Evolutionary conservation across 2,113 vertebrate species (phyloP), one percentile per base, ranked within the genome.

Genomic region (Numenius arquata): DNA sequence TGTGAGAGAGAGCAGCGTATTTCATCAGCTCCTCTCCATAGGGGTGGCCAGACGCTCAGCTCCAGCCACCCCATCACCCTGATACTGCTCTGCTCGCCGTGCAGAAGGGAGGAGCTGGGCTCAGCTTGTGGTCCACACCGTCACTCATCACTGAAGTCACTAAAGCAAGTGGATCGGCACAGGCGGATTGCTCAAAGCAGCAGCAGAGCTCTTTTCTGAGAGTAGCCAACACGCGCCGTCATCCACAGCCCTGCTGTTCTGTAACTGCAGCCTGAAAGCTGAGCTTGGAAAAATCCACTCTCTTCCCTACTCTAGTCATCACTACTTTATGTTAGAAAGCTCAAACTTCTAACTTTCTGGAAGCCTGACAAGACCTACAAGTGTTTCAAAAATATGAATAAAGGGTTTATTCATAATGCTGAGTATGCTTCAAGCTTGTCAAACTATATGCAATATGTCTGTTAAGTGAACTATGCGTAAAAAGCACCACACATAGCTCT

Each of bases 201-300:
- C 55, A 73, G 43, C 79, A 70, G 59, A 78, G 62, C 71, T 61
- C 50, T 53, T 19, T 17, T 15, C 78, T 15, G 15, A 32, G 21
- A 14, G 18, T 8, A 59, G 61, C 63, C 7, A 38, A 8, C 63
- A 55, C 17, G 34, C 0, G 0, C 45, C 0, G 0, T 70, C 62
- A 59, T 15, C 70, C 56, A 32, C 6, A 2, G 83, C 75, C 36
- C 62, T 75, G 72, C 88, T 53, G 45, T 11, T 63, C 66, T 67
- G 25, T 52, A 34, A 38, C 56, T 62, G 55, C n/a, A 62, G 12
- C 32, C 50, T 65, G 53, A 41, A 4, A 40, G 53, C 43, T n/a
- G 56, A 50, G 12, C 48, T 30, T 40, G 65, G 55, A 32, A 48
- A 84, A 53, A 58, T 55, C 23, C 7, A 5, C n/a, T 55, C 29